These are phyloP conservation scores for Drosophila subpulchrella DNA, from an alignment of 1,140 invertebrate species.

Conservation along the genomic window DNA sequence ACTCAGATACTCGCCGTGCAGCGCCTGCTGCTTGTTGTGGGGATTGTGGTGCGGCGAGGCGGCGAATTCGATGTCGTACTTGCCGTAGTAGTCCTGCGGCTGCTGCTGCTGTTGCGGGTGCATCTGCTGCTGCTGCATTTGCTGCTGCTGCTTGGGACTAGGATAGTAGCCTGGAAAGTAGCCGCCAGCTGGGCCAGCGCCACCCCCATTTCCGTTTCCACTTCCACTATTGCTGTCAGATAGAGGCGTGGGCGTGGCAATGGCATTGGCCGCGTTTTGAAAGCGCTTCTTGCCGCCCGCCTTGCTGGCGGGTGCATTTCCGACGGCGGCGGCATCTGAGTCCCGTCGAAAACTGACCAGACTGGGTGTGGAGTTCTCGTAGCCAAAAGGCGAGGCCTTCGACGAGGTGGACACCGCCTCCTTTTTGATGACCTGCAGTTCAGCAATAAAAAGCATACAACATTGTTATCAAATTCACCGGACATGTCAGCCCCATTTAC, in stretches of 20 bases:
- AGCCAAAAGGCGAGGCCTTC: conserved; percentile 74
- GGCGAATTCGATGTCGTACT: conserved; percentile 82
- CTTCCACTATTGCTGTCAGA: conserved; percentile 22
- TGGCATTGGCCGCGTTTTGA: conserved; percentile 57
- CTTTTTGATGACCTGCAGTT: conserved; percentile 74
- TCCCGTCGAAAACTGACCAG: conserved; percentile 74
- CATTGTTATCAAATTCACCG: neutral
- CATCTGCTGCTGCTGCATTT: conserved; percentile 51
- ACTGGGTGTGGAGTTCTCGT: conserved; percentile 64
- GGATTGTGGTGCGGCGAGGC: conserved; percentile 62
- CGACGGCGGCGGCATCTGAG: conserved; percentile 52
- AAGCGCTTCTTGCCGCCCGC: conserved; percentile 65
- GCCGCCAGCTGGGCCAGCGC: conserved; percentile 23
- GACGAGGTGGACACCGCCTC: conserved; percentile 82
- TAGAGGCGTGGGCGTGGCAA: conserved; percentile 54
- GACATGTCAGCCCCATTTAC: too few relatives aligned
- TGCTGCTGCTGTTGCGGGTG: conserved; percentile 60
- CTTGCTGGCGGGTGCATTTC: conserved; percentile 49
- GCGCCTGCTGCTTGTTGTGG: conserved; percentile 61
- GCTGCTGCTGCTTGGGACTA: conserved; percentile 63
- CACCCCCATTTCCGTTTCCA: conserved; percentile 1
- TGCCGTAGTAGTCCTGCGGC: conserved; percentile 77
- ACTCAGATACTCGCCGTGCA: conserved; percentile 78
- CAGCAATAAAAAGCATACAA: neutral
- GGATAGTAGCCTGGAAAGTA: conserved; percentile 78